phyloP scores from a whole-genome alignment of 2,888 invertebrate genomes.

The Nycteola revayana region DNA sequence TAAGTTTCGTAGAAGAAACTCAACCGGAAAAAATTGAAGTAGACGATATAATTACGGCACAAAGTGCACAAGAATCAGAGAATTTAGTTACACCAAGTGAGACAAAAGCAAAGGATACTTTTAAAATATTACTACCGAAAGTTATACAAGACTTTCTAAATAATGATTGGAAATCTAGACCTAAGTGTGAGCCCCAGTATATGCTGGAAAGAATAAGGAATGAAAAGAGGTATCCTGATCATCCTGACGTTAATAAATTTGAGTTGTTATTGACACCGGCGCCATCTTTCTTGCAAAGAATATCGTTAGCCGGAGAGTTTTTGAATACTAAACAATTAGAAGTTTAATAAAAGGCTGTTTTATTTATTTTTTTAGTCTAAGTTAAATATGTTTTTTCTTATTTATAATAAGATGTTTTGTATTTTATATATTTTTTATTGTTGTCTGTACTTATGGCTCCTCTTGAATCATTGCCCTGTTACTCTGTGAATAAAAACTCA shows the following conservation, averaged over 20 bases:
- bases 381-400: too few species aligned
- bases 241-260: constrained; percentile 83
- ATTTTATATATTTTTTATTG: too few species aligned
- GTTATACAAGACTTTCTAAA: constrained; percentile 81
- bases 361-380: too few species aligned
- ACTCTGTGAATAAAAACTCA: too few species aligned
- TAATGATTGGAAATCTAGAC: constrained; percentile 71
- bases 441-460: too few species aligned
- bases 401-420: too few species aligned
- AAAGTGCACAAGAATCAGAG: constrained; percentile 39
- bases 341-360: constrained; percentile 43
- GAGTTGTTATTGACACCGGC: constrained; percentile 89
- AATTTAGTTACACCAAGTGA: constrained; percentile 54
- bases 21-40: constrained; percentile 48
- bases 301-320: constrained; percentile 91
- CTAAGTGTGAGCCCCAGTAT: constrained; percentile 86
- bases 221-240: constrained; percentile 82
- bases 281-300: constrained; percentile 89
- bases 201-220: constrained; percentile 87
- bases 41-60: constrained; percentile 65
- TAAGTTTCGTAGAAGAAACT: constrained; percentile 29
- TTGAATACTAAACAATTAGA: constrained; percentile 67
- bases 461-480: too few species aligned
- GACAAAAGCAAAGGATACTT: constrained; percentile 56
- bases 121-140: constrained; percentile 78